phyloP scores from a whole-genome alignment of 2,797 vertebrate species.

The Acrossocheilus wenchowensis region DNA sequence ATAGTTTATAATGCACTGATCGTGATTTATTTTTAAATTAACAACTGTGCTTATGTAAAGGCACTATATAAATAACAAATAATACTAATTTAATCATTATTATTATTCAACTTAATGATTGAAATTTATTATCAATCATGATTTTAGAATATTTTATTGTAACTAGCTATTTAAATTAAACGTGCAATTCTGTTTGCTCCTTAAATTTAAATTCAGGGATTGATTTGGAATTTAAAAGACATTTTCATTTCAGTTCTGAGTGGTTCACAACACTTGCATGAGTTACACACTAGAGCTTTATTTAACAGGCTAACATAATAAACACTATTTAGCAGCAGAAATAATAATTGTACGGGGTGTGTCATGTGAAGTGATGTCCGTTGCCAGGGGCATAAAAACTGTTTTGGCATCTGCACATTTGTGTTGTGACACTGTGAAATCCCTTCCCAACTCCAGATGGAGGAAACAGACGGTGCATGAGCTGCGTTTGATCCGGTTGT shows the following conservation, averaged over 20 bases:
- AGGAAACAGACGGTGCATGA: slow-evolving; percentile 14
- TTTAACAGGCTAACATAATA: slow-evolving; percentile 4
- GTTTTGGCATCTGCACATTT: not conserved
- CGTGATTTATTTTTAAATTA: not conserved
- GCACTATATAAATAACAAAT: not conserved
- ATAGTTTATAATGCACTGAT: not conserved
- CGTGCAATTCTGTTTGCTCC: not conserved
- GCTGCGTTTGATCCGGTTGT: not conserved
- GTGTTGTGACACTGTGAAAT: slow-evolving; percentile 11
- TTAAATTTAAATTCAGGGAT: not conserved
- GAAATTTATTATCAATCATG: not conserved
- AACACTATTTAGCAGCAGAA: not conserved
- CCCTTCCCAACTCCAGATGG: not conserved
- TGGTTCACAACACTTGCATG: not conserved
- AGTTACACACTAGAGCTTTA: not conserved
- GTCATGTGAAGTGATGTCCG: slow-evolving; percentile 1
- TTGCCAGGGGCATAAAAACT: not conserved
- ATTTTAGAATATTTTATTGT: not conserved
- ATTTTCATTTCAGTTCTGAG: not conserved
- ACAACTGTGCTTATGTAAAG: not conserved
- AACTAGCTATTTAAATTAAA: not conserved
- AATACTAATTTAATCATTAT: not conserved
- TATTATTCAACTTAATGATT: not conserved
- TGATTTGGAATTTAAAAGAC: not conserved
- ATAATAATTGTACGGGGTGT: slow-evolving; percentile 1